A percentile compares a stretch with the other conserved stretches of the same genome.
These are phyloP conservation scores for Hydropsyche betteni DNA, from an alignment of 2,888 invertebrate species.

Conservation along the genomic window DNA sequence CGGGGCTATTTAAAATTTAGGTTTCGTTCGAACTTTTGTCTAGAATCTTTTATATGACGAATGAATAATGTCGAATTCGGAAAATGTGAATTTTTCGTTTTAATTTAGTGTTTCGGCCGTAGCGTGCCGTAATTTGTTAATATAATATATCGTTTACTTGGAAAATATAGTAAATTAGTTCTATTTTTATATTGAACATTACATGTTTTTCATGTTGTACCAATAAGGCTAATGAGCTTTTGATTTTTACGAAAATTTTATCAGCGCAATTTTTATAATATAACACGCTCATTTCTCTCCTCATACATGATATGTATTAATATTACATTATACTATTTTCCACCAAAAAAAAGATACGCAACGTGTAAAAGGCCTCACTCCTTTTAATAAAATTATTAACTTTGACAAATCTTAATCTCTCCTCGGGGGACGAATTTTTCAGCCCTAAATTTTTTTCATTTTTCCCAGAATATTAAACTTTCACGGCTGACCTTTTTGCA, in stretches of 20 bases:
- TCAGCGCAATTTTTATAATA: constrained; percentile 1
- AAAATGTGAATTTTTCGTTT: too few species aligned
- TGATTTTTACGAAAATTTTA: constrained; percentile 21
- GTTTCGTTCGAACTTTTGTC: not conserved
- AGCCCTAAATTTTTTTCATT: not conserved
- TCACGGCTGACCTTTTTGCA: constrained; percentile 2
- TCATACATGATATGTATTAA: constrained; percentile 20
- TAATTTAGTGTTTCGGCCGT: too few species aligned
- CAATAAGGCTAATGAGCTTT: constrained; percentile 28
- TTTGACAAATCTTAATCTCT: too few species aligned
- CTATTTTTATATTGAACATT: not conserved
- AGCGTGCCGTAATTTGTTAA: too few species aligned
- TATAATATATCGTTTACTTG: too few species aligned
- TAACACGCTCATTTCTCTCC: not conserved
- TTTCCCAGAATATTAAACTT: constrained; percentile 9
- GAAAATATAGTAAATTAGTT: too few species aligned
- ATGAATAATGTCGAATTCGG: too few species aligned
- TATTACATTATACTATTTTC: constrained; percentile 5
- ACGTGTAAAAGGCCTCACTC: too few species aligned
- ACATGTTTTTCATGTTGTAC: not conserved
- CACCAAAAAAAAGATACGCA: not conserved
- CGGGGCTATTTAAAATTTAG: not conserved
- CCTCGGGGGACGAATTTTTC: not conserved
- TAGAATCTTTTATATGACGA: not conserved
- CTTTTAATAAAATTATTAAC: too few species aligned